Conservation (phyloP, 2,797 vertebrate species). For the Okamejei kenojei region DNA sequence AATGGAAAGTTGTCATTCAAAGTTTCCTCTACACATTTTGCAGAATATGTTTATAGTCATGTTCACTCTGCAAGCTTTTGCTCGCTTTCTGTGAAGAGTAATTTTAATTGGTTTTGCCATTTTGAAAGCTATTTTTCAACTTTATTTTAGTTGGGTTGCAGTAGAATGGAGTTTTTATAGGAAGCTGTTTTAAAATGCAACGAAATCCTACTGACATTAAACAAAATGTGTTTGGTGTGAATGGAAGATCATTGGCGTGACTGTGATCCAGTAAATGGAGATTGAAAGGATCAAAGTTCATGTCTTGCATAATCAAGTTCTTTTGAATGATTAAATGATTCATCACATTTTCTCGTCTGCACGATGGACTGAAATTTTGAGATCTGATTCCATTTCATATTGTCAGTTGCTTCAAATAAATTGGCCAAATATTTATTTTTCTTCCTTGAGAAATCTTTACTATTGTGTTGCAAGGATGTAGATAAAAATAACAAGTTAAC, state of each 20-base stretch:
- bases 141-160: background rate
- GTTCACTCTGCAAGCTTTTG: too few species aligned
- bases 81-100: background rate
- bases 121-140: background rate
- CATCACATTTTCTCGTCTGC: background rate
- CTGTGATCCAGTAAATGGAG: background rate
- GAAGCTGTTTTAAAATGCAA: background rate
- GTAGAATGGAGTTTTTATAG: background rate
- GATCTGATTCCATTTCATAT: background rate
- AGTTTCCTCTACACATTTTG: too few species aligned
- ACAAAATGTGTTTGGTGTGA: background rate
- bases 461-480: background rate
- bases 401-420: background rate
- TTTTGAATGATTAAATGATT: background rate
- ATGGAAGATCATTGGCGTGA: background rate
- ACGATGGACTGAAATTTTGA: background rate
- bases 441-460: too few species aligned
- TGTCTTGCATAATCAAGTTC: background rate
- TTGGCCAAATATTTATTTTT: too few species aligned
- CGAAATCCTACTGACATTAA: background rate
- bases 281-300: background rate
- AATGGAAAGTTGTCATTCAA: too few species aligned
- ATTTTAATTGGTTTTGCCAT: background rate
- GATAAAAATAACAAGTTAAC: background rate
- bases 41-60: too few species aligned